Evolutionary conservation across 2,888 invertebrate genomes (phyloP).

Genomic region (Lithophane ornitopus): DNA sequence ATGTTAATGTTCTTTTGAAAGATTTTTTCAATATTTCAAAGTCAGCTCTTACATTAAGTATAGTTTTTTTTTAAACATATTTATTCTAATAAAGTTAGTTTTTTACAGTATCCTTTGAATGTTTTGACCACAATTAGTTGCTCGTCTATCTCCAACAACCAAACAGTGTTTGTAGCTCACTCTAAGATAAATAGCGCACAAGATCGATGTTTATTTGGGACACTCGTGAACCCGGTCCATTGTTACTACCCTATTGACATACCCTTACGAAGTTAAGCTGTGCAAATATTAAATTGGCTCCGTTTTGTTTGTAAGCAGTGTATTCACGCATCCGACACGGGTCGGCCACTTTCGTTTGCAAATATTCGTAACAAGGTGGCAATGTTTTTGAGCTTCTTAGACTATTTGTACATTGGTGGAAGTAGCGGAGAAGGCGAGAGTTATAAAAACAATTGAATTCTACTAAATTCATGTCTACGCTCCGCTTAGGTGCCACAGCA

Average conservation of each 20-base stretch:
- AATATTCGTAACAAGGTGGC: conserved; percentile 59
- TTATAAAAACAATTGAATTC: neutral
- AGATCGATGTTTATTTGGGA: conserved; percentile 86
- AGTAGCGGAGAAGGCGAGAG: neutral
- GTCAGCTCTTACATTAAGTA: too few species aligned
- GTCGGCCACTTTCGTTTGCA: conserved; percentile 62
- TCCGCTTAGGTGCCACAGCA: too few species aligned
- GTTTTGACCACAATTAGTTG: conserved; percentile 21
- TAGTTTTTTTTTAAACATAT: too few species aligned
- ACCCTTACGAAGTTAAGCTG: conserved; percentile 78
- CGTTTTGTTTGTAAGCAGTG: conserved; percentile 70
- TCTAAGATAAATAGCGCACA: conserved; percentile 81
- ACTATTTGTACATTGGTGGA: neutral
- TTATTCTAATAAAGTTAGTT: too few species aligned
- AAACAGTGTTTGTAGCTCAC: conserved; percentile 75
- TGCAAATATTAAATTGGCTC: conserved; percentile 83
- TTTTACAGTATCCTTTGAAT: neutral
- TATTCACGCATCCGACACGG: conserved; percentile 55
- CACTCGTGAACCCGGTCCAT: conserved; percentile 76
- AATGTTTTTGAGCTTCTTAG: conserved; percentile 56
- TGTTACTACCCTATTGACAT: conserved; percentile 79
- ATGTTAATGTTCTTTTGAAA: too few species aligned
- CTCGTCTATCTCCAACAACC: conserved; percentile 56
- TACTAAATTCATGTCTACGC: too few species aligned
- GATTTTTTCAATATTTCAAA: too few species aligned